phyloP scores from a whole-genome alignment of 2,113 vertebrate genomes.

The Craseonycteris thonglongyai region DNA sequence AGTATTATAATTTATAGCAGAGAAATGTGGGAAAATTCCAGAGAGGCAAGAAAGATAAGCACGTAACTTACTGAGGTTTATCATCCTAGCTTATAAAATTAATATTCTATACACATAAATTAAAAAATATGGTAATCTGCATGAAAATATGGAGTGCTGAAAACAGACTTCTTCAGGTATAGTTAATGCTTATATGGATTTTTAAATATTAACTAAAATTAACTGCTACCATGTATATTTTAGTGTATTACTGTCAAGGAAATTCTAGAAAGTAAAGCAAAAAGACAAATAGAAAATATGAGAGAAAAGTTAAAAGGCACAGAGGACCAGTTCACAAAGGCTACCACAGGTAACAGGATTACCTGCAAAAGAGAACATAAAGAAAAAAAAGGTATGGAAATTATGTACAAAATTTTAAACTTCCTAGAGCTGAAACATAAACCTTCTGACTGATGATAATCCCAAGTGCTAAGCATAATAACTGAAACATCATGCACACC shows the following conservation, averaged over 20 bases:
- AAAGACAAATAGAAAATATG: neutral
- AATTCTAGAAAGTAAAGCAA: neutral
- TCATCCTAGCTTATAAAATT: neutral
- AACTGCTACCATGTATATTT: neutral
- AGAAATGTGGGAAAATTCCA: neutral
- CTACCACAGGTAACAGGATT: neutral
- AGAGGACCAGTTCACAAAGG: neutral
- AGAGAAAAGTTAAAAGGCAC: neutral
- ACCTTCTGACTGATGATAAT: neutral
- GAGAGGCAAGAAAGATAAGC: neutral
- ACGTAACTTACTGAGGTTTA: neutral
- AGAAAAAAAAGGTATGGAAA: neutral
- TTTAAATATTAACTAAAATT: neutral
- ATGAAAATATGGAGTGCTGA: neutral
- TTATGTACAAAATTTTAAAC: neutral
- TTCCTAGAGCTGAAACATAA: neutral
- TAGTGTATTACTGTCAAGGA: neutral
- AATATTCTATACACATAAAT: neutral
- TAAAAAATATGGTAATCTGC: neutral
- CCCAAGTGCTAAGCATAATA: neutral
- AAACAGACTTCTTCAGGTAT: neutral
- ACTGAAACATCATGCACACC: neutral
- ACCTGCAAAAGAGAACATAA: neutral
- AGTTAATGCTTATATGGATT: neutral
- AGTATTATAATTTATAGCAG: neutral